Evolutionary conservation across 1,140 invertebrate species (phyloP).

Genomic region (Caenorhabditis remanei): DNA sequence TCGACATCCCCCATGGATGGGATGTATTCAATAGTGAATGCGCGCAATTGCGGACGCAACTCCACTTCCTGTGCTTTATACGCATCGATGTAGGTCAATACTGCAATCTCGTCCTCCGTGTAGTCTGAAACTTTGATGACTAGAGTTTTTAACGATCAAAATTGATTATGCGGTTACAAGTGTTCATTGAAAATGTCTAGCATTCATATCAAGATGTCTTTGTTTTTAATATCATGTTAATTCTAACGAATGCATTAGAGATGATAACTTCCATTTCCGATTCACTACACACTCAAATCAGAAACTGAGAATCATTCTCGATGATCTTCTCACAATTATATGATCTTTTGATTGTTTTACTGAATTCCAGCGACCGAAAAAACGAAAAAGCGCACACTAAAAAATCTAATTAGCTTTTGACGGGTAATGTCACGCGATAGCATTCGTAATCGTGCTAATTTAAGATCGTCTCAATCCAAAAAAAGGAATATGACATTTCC

Average conservation of each 20-base stretch:
- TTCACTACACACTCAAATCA: neutral
- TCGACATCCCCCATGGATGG: constrained; percentile 98
- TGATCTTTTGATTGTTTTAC: neutral
- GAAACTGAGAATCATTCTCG: neutral
- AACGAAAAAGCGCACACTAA: neutral
- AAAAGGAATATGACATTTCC: neutral
- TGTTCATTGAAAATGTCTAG: too few relatives aligned
- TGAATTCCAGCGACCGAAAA: neutral
- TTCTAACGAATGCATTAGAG: neutral
- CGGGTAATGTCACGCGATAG: constrained; percentile 2
- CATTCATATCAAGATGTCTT: too few relatives aligned
- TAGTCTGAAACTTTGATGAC: neutral
- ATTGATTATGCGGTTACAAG: too few relatives aligned
- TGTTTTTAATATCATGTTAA: too few relatives aligned
- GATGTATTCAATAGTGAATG: constrained; percentile 96
- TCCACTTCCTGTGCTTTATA: constrained; percentile 84
- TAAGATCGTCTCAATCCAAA: neutral
- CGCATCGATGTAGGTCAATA: constrained; percentile 22
- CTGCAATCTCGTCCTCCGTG: constrained; percentile 5
- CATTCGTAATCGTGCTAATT: neutral
- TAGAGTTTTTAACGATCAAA: neutral
- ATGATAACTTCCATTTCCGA: neutral
- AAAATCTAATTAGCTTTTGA: neutral
- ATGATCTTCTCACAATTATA: neutral
- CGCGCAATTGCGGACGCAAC: constrained; percentile 89